Evolutionary conservation across 2,888 invertebrate species (phyloP).

Genomic region (Agonopterix heracliana): DNA sequence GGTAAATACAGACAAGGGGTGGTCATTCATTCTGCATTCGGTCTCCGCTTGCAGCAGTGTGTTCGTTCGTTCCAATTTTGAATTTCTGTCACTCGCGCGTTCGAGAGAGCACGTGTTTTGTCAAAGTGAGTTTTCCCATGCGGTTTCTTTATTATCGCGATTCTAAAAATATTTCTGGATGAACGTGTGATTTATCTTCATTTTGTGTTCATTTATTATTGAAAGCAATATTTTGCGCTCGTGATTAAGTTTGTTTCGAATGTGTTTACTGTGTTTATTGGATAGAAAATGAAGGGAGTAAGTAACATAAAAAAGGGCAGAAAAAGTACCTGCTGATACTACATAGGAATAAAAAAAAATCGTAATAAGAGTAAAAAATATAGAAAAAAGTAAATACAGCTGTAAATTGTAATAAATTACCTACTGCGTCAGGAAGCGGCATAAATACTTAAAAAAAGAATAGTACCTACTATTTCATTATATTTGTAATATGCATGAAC

Average conservation of each 20-base stretch:
- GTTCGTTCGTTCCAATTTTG: slow-evolving; percentile 21
- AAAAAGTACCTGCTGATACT: no score
- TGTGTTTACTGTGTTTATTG: background rate
- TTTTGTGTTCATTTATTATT: background rate
- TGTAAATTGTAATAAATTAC: no score
- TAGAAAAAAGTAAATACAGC: no score
- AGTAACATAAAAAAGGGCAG: no score
- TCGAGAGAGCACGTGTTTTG: slow-evolving; percentile 27
- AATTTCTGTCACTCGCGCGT: slow-evolving; percentile 14
- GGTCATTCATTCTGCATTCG: slow-evolving; percentile 37
- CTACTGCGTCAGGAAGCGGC: no score
- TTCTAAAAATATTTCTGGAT: slow-evolving; percentile 9
- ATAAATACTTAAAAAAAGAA: no score
- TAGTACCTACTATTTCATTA: no score
- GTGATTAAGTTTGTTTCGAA: background rate
- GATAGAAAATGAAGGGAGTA: no score
- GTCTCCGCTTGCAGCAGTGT: slow-evolving; percentile 35
- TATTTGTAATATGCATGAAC: no score
- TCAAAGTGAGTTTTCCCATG: slow-evolving; percentile 28
- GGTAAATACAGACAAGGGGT: slow-evolving; percentile 24
- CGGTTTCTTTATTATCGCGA: slow-evolving; percentile 10
- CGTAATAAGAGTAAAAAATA: no score
- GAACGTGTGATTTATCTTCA: background rate
- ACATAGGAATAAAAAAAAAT: no score
- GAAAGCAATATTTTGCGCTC: background rate